Percentiles rank a stretch among this genome's conserved stretches.
Conservation (phyloP, 1,140 invertebrate species). For the Euglossa dilemma region DNA sequence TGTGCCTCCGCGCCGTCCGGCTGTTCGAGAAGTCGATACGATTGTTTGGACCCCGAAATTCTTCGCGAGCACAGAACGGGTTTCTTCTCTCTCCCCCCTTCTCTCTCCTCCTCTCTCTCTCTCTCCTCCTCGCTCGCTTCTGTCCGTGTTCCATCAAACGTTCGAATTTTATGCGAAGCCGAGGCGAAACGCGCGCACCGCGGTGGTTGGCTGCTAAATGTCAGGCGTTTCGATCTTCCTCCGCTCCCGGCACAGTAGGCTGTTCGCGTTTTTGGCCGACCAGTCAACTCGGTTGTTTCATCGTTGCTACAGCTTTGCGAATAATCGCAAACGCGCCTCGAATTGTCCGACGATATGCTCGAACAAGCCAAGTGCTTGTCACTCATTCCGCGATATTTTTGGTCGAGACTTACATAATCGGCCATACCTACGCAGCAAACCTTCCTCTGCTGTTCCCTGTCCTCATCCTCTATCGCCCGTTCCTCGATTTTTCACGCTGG, state of each 20-base stretch:
- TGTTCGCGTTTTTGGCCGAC: slow-evolving; percentile 37
- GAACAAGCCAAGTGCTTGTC: slow-evolving; percentile 75
- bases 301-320: slow-evolving; percentile 20
- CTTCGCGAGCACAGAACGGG: neutral
- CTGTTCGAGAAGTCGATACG: slow-evolving; percentile 20
- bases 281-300: slow-evolving; percentile 28
- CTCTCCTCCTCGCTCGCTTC: neutral
- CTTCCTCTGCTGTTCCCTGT: slow-evolving; percentile 39
- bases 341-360: slow-evolving; percentile 67
- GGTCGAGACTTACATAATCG: slow-evolving; percentile 73
- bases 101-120: neutral
- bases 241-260: neutral
- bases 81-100: neutral
- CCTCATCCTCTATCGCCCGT: slow-evolving; percentile 2
- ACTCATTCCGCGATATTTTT: slow-evolving; percentile 78
- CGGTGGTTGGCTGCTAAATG: neutral
- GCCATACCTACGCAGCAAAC: slow-evolving; percentile 44
- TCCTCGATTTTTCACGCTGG: slow-evolving; percentile 59
- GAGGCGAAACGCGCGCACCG: no score
- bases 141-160: neutral
- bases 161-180: slow-evolving; percentile 6
- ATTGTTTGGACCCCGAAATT: slow-evolving; percentile 17
- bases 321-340: slow-evolving; percentile 59
- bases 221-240: slow-evolving; percentile 11
- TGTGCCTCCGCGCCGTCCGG: no score